Base-by-base conservation (phyloP, 2,113 vertebrate species). In the Phalacrocorax pelagicus region DNA sequence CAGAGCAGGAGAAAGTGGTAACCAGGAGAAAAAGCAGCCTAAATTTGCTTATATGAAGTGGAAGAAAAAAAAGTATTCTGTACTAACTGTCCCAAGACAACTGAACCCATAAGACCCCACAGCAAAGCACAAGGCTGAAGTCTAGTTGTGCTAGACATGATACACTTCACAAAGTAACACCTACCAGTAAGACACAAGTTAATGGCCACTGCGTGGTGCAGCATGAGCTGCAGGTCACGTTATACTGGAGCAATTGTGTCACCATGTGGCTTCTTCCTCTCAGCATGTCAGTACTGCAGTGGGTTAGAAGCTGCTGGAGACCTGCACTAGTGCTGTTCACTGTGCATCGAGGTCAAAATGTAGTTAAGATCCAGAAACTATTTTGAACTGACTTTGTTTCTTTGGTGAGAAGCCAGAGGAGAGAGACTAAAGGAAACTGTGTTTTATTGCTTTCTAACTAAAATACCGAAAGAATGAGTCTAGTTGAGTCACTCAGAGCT, bases 201-300 rank as follows among this genome's bases (percentile, higher is more conserved):
- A 61, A 34, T 20, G 62, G n/a, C 11, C 15, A 40, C 13, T 40
- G 9, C 34, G 54, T n/a, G 23, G 40, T 65, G n/a, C 63, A 26
- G 11, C 2, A 9, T 69, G 69, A 81, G 27, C 49, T 52, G 34
- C 12, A 46, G 44, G 18, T 72, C 57, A 38, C 0, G 0, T 16
- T 82, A 17, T 3, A 4, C 7, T 44, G 47, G 30, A 62, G 22
- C n/a, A 58, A 10, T 6, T 40, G 40, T 70, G 55, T 19, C 36
- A 30, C 26, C 44, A 11, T 10, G 5, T 12, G 15, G 54, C 10
- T 74, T 86, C 66, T 62, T 70, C 52, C 17, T 63, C 84, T 75
- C 32, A 21, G 27, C 12, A 13, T 69, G 17, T 42, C 47, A 54
- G 26, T n/a, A 46, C n/a, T 59, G 32, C 21, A 71, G 44, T 3